A percentile compares a stretch with the other conserved stretches of the same genome.
Evolutionary conservation across 2,888 invertebrate genomes (phyloP).

Genomic region (Salpingus planirostris): DNA sequence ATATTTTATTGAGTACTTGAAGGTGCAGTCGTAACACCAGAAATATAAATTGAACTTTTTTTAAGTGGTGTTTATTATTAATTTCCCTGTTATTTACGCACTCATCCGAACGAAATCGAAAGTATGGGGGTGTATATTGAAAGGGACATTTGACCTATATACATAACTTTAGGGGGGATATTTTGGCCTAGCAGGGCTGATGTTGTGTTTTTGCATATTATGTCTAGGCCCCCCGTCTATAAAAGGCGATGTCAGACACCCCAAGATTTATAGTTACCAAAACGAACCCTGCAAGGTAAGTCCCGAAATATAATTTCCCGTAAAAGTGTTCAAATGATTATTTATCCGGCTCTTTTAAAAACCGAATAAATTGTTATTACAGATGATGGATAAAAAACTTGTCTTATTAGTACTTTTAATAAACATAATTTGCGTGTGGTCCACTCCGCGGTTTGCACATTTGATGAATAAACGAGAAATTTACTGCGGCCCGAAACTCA

Average conservation of each 20-base stretch:
- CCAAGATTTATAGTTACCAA: too few species aligned
- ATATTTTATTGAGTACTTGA: too few species aligned
- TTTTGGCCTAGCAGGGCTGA: too few species aligned
- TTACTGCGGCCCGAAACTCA: constrained; percentile 6
- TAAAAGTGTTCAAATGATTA: too few species aligned
- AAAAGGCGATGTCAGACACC: too few species aligned
- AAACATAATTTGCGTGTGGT: constrained; percentile 5
- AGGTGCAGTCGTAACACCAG: too few species aligned
- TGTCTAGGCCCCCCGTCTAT: too few species aligned
- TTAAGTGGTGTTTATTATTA: too few species aligned
- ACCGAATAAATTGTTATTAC: constrained; percentile 2
- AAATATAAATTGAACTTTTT: too few species aligned
- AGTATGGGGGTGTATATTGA: constrained; percentile 4
- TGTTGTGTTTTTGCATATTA: too few species aligned
- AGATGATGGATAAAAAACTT: constrained; percentile 7
- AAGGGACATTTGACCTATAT: constrained; percentile 6
- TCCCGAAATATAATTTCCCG: too few species aligned
- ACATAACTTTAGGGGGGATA: constrained; percentile 6
- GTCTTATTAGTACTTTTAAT: constrained; percentile 4
- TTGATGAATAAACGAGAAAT: constrained; percentile 8
- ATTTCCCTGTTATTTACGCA: constrained; percentile 1
- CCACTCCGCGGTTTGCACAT: constrained; percentile 5
- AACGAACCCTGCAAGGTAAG: too few species aligned
- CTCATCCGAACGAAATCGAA: constrained; percentile 1
- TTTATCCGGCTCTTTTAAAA: neutral